These are phyloP conservation scores for Thermophis baileyi DNA, from an alignment of 2,113 vertebrate species.

Conservation along the genomic window DNA sequence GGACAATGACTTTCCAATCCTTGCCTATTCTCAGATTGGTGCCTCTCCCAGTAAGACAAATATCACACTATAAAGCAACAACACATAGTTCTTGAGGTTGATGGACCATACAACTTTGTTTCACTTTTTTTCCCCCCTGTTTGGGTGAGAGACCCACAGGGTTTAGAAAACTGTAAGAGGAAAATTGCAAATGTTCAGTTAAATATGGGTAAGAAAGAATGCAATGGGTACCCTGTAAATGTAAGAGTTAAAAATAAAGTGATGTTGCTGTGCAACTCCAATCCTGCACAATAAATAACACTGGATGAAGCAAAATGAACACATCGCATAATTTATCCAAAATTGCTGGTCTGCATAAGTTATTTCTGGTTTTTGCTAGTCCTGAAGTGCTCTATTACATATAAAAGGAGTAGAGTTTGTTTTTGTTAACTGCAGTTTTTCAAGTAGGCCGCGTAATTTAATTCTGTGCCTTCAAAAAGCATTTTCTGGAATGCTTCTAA, in stretches of 20 bases:
- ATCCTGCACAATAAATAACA: background rate
- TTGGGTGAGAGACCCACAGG: background rate
- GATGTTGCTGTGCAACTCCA: background rate
- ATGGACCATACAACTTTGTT: background rate
- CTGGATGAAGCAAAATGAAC: background rate
- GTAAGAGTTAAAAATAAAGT: background rate
- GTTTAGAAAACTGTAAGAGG: background rate
- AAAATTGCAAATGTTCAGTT: background rate
- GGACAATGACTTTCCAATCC: background rate
- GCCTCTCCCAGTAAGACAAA: background rate
- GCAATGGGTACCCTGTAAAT: background rate
- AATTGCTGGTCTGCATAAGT: background rate
- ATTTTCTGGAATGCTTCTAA: background rate
- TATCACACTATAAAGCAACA: background rate
- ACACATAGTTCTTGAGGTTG: background rate
- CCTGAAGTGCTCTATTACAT: background rate
- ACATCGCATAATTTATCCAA: background rate
- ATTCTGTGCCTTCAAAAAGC: background rate
- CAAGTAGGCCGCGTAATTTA: background rate
- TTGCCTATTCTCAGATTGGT: background rate
- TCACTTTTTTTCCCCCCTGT: background rate
- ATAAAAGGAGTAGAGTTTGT: background rate
- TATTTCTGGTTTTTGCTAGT: background rate
- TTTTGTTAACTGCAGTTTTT: background rate
- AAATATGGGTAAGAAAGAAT: background rate